Conservation (phyloP, 2,797 vertebrate species). For the Columba guinea region DNA sequence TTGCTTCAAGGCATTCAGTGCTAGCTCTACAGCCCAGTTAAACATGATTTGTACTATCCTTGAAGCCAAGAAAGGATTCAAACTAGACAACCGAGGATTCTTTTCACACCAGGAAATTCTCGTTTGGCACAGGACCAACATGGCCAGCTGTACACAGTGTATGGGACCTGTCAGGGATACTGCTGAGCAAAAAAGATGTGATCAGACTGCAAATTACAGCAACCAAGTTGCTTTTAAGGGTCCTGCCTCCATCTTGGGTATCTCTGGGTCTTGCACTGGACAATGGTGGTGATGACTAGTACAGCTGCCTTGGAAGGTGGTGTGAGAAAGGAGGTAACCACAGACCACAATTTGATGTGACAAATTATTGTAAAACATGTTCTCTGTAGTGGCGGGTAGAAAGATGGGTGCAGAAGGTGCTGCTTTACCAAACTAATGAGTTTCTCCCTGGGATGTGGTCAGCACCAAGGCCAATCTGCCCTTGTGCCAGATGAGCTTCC, state of each 20-base stretch:
- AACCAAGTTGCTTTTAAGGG: not conserved
- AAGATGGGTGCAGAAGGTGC: not conserved
- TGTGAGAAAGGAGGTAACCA: not conserved
- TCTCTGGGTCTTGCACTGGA: not conserved
- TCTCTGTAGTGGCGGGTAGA: not conserved
- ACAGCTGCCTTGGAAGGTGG: not conserved
- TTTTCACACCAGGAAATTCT: constrained; percentile 61
- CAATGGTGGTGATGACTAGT: not conserved
- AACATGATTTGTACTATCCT: constrained; percentile 49
- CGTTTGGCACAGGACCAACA: constrained; percentile 58
- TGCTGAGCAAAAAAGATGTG: constrained; percentile 4
- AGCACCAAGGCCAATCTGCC: not conserved
- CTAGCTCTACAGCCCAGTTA: constrained; percentile 42
- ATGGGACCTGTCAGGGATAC: constrained; percentile 50
- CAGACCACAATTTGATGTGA: not conserved
- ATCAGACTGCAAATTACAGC: constrained; percentile 37
- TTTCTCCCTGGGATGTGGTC: rapidly evolving
- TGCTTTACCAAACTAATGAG: not conserved
- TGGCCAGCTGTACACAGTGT: constrained; percentile 50
- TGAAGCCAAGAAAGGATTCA: constrained; percentile 36
- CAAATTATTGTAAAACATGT: not conserved
- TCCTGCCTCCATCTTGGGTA: not conserved
- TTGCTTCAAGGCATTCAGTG: constrained; percentile 32
- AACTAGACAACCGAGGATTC: constrained; percentile 55
- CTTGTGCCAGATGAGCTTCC: not conserved